A percentile compares a stretch with the other conserved stretches of the same genome.
Evolutionary conservation across 2,113 vertebrate genomes (phyloP).

Genomic region (Meriones unguiculatus): DNA sequence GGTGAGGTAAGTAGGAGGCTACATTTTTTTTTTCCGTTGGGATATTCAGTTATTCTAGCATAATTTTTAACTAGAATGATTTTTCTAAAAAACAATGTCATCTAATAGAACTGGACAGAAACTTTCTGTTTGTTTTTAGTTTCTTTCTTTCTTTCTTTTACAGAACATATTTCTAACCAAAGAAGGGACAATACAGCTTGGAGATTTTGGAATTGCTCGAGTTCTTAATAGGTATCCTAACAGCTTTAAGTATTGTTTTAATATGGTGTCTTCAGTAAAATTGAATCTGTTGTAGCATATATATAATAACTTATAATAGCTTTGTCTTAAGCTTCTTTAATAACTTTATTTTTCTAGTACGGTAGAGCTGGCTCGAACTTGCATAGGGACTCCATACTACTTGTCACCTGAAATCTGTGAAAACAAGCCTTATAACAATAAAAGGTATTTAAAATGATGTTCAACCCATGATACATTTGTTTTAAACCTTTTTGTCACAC

Average conservation of each 20-base stretch:
- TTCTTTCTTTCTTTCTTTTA: conserved; percentile 36
- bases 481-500: conserved; percentile 39
- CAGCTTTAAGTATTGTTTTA: conserved; percentile 32
- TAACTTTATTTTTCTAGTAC: conserved; percentile 89
- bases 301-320: conserved; percentile 45
- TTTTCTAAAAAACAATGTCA: not conserved
- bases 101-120: conserved; percentile 13
- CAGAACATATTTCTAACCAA: conserved; percentile 99
- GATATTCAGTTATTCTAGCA: not conserved
- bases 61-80: conserved; percentile 31
- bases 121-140: conserved; percentile 39
- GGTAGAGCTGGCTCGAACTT: conserved; percentile 96
- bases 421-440: conserved; percentile 99
- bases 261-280: not conserved
- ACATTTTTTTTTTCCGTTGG: conserved; percentile 24
- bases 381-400: conserved; percentile 98
- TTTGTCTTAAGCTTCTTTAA: conserved; percentile 39
- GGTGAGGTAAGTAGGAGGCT: not conserved
- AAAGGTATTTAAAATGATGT: conserved; percentile 91
- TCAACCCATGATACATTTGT: not conserved
- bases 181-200: conserved; percentile 96
- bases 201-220: conserved; percentile 98
- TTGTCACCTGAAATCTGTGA: conserved; percentile 99
- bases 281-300: not conserved
- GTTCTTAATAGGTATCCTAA: conserved; percentile 95